Evolutionary conservation across 2,888 invertebrate genomes (phyloP), one percentile per base, ranked within the genome.

Genomic region (Leptopilina myrica): DNA sequence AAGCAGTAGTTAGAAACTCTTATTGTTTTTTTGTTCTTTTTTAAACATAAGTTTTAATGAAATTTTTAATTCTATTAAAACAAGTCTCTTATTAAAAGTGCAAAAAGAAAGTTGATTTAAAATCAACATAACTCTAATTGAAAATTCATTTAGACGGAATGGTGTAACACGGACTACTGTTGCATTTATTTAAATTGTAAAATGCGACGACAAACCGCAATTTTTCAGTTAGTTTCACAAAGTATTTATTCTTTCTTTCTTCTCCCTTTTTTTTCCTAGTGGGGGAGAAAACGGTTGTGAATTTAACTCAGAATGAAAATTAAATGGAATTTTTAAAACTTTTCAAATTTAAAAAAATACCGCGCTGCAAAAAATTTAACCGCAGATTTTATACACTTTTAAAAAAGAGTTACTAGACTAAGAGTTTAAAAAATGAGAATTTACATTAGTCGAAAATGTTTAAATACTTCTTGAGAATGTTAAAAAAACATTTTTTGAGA

Each of bases 191-290:
- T 33, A 53, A 73, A 53, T 64, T 73, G 33, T 33, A 40, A 56
- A 73, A 26, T 49, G 9, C n/a, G 33, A n/a, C 53, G 56, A 56
- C 33, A 73, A 73, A 73, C 73, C 53, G 53, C 73, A 73, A 26
- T 73, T 73, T 73, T 73, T 56, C 53, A 73, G 53, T 33, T n/a
- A 73, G 69, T 69, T 69, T 69, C 33, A 7, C 53, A 69, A 69
- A 53, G 53, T 14, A n/a, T 5, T 26, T 26, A 33, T 69, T 49
- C 56, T 69, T 69, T 69, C 33, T 56, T 33, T 14, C 4, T 33
- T 33, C 5, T 33, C 3, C 3, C 3, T 33, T 33, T 4, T 33
- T 33, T 33, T 33, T 3, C 5, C 5, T 33, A 0, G 3, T 33
- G 3, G 3, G 3, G 1, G 11, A 11, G 53, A 69, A 53, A 56